Percentiles rank a stretch among this genome's conserved stretches.
Evolutionary conservation across 2,888 invertebrate genomes (phyloP).

Genomic region (Spisula solida): DNA sequence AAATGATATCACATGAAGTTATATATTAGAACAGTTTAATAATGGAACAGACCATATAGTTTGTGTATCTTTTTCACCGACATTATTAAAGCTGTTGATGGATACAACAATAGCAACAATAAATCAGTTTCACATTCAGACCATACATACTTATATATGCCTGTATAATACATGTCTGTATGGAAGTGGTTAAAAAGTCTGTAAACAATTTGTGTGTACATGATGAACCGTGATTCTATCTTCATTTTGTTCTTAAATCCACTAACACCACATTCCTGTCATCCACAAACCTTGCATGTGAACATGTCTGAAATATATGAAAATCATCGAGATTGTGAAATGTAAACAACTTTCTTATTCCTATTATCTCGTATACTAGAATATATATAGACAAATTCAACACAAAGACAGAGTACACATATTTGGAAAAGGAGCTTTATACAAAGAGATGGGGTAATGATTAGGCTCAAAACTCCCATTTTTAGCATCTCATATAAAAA

Average conservation of each 20-base stretch:
- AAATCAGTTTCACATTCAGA: background rate
- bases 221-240: background rate
- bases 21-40: too few relatives aligned
- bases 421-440: too few relatives aligned
- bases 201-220: background rate
- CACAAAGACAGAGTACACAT: too few relatives aligned
- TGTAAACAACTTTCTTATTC: too few relatives aligned
- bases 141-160: background rate
- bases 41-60: too few relatives aligned
- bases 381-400: too few relatives aligned
- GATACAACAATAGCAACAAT: background rate
- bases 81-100: background rate
- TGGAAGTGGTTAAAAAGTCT: background rate
- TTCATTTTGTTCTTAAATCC: constrained; percentile 71
- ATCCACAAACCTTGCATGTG: constrained; percentile 76
- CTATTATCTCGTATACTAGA: too few relatives aligned
- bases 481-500: too few relatives aligned
- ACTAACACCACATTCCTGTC: constrained; percentile 73
- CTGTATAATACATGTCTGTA: background rate
- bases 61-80: background rate
- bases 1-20: too few relatives aligned
- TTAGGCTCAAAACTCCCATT: too few relatives aligned
- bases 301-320: constrained; percentile 72
- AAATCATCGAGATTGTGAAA: too few relatives aligned
- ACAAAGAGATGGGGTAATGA: too few relatives aligned